These are phyloP conservation scores for Plagiodera versicolora DNA, from an alignment of 2,888 invertebrate species.

Conservation along the genomic window DNA sequence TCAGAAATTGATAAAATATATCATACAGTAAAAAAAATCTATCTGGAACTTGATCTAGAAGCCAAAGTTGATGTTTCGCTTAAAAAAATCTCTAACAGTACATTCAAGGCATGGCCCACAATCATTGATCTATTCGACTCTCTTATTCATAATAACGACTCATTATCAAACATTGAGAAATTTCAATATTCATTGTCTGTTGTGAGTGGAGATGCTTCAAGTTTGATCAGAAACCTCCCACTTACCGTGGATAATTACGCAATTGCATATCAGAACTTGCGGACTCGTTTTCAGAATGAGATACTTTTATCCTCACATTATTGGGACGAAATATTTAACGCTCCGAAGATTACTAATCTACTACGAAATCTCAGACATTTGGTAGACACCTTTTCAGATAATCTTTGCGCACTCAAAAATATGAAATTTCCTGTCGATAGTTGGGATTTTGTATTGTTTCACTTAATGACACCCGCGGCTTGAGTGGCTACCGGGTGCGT, in stretches of 20 bases:
- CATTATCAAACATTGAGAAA: conserved; percentile 4
- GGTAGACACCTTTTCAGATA: neutral
- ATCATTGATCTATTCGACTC: neutral
- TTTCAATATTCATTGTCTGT: neutral
- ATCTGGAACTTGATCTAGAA: no score
- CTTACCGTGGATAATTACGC: conserved; percentile 4
- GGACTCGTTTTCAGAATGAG: neutral
- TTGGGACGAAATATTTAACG: conserved; percentile 1
- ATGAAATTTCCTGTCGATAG: neutral
- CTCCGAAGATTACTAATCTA: neutral
- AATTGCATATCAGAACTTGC: neutral
- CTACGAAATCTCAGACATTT: neutral
- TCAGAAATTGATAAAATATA: no score
- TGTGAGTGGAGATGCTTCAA: neutral
- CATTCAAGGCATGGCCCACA: neutral
- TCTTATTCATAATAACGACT: conserved; percentile 3
- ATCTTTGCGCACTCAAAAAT: neutral
- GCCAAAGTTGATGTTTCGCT: no score
- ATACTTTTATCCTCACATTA: neutral
- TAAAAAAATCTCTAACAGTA: no score
- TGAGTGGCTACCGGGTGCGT: no score
- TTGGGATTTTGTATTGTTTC: conserved; percentile 10
- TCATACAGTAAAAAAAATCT: no score
- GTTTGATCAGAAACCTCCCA: neutral
- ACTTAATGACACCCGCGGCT: no score